Conservation (phyloP, 2,888 invertebrate species). For the Netelia inedita region DNA sequence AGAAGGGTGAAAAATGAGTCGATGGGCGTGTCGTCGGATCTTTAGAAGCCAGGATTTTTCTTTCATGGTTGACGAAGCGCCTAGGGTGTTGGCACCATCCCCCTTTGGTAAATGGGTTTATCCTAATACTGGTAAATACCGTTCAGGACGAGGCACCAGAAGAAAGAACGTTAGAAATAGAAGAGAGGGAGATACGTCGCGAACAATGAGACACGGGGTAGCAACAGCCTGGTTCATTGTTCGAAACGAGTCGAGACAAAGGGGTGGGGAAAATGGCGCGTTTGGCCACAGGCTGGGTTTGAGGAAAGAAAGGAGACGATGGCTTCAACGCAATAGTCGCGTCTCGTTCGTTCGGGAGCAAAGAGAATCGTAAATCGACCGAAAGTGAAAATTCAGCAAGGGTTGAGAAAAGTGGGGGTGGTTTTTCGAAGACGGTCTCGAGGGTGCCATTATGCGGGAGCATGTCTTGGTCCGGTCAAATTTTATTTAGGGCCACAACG, state of each 20-base stretch:
- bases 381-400: constrained; percentile 59
- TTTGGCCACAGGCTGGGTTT: neutral
- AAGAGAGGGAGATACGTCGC: constrained; percentile 8
- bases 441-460: constrained; percentile 69
- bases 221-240: neutral
- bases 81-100: constrained; percentile 66
- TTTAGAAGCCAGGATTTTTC: too few relatives aligned
- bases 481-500: constrained; percentile 73
- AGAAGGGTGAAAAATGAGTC: too few relatives aligned
- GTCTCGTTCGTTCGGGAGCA: constrained; percentile 29
- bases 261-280: too few relatives aligned
- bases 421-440: constrained; percentile 30
- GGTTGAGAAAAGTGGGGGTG: constrained; percentile 4
- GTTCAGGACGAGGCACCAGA: constrained; percentile 16
- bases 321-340: constrained; percentile 46
- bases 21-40: too few relatives aligned
- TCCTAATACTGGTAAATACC: constrained; percentile 76
- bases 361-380: constrained; percentile 29
- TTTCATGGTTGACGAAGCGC: constrained; percentile 8
- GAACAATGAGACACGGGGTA: constrained; percentile 19
- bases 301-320: neutral
- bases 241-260: too few relatives aligned
- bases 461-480: constrained; percentile 63
- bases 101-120: constrained; percentile 75
- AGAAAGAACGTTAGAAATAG: constrained; percentile 26